phyloP scores from a whole-genome alignment of 2,888 invertebrate species.

The Campoletis raptor region DNA sequence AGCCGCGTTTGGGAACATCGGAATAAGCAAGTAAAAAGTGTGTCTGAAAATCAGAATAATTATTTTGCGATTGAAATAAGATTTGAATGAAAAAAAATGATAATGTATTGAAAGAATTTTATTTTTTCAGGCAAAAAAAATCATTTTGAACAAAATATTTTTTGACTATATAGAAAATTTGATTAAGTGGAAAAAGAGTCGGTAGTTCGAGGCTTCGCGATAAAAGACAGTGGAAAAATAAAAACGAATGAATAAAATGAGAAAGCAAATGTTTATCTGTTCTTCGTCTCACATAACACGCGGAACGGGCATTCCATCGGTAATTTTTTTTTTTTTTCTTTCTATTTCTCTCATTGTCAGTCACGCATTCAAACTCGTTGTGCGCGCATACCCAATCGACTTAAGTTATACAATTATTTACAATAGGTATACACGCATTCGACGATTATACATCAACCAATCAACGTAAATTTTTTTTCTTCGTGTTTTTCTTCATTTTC shows the following conservation, averaged over 20 bases:
- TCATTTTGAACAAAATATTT: neutral
- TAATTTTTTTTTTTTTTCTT: conserved; percentile 11
- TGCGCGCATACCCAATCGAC: conserved; percentile 65
- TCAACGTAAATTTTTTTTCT: conserved; percentile 45
- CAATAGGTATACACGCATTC: conserved; percentile 69
- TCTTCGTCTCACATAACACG: neutral
- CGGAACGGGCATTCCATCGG: conserved; percentile 1
- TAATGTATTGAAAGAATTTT: neutral
- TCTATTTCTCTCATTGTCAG: conserved; percentile 47
- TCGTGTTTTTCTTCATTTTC: conserved; percentile 1
- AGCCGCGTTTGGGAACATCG: neutral
- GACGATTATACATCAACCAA: conserved; percentile 64
- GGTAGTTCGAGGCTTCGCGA: conserved; percentile 37
- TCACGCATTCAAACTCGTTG: conserved; percentile 66
- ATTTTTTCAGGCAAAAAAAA: neutral
- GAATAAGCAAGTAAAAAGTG: neutral
- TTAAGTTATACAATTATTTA: conserved; percentile 71
- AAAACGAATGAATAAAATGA: conserved; percentile 3
- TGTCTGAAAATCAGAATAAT: neutral
- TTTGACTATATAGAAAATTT: neutral
- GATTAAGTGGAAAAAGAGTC: neutral
- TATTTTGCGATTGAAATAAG: conserved; percentile 13
- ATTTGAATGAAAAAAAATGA: neutral
- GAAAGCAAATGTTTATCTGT: neutral
- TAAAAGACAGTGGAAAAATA: conserved; percentile 12